Percentiles rank a stretch among this genome's conserved stretches.
phyloP scores from a whole-genome alignment of 64 coral and sea anemone species.

The Hydrozoanthus tunicans region DNA sequence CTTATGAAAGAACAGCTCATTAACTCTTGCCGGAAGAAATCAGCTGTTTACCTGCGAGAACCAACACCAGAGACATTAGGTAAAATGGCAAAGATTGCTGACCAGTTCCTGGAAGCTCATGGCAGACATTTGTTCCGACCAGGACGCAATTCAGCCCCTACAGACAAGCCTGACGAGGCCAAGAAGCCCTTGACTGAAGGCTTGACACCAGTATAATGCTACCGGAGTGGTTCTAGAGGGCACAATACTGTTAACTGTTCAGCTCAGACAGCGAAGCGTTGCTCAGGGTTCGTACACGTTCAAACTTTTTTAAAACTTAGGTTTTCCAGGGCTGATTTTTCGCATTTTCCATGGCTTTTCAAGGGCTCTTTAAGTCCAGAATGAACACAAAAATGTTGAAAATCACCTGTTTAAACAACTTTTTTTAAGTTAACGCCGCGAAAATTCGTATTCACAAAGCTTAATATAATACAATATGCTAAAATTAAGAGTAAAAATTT shows the following conservation, averaged over 20 bases:
- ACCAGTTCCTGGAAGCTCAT: constrained; percentile 37
- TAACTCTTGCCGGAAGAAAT: not conserved
- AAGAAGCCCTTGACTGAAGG: not conserved
- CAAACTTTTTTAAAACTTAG: too few relatives aligned
- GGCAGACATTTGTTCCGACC: constrained; percentile 37
- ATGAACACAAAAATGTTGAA: too few relatives aligned
- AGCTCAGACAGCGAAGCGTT: not conserved
- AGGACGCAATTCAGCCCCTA: not conserved
- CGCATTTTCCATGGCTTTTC: too few relatives aligned
- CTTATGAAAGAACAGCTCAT: constrained; percentile 41
- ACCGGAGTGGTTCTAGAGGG: not conserved
- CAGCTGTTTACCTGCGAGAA: not conserved
- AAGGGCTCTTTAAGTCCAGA: too few relatives aligned
- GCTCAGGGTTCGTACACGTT: not conserved
- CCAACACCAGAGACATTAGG: not conserved
- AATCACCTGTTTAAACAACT: too few relatives aligned
- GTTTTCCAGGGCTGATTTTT: too few relatives aligned
- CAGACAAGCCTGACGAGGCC: not conserved
- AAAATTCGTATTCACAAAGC: too few relatives aligned
- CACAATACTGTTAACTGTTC: constrained; percentile 54
- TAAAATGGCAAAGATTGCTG: constrained; percentile 52
- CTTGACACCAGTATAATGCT: not conserved
- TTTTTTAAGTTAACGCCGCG: too few relatives aligned
- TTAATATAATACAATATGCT: too few relatives aligned
- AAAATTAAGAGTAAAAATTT: too few relatives aligned